Conservation (phyloP, 2,113 vertebrate genomes). For the Nipponia nippon region DNA sequence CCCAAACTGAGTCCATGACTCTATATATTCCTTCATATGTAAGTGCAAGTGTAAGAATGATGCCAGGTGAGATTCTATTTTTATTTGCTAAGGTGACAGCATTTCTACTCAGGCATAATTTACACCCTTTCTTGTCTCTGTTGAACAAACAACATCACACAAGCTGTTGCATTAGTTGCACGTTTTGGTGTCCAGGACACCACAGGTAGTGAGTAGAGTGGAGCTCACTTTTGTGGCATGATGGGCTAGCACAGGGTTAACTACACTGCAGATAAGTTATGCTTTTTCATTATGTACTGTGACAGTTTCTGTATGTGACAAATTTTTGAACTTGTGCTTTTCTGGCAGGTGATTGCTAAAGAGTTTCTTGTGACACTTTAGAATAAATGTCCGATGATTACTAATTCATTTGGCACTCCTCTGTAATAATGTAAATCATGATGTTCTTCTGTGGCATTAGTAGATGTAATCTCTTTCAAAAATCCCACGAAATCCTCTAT, state of each 20-base stretch:
- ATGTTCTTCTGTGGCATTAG: background rate
- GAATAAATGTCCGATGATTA: constrained; percentile 1
- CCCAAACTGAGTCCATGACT: background rate
- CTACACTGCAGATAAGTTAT: background rate
- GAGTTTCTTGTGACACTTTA: background rate
- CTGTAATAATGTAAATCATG: background rate
- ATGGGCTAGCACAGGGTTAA: background rate
- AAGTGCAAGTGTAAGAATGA: background rate
- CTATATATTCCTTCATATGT: background rate
- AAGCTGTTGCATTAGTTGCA: background rate
- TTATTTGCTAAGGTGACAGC: background rate
- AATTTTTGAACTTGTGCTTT: background rate
- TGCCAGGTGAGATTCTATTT: background rate
- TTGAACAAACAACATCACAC: background rate
- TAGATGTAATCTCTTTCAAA: constrained; percentile 38
- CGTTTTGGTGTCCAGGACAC: background rate
- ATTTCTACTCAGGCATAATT: background rate
- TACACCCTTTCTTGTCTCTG: background rate
- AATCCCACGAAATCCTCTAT: constrained; percentile 10
- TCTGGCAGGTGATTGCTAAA: background rate
- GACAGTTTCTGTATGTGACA: background rate
- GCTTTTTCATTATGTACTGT: background rate
- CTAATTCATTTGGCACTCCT: background rate
- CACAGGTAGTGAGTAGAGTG: background rate
- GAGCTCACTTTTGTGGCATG: background rate